Evolutionary conservation across 2,888 invertebrate species (phyloP).

Genomic region (Orgyia antiqua): DNA sequence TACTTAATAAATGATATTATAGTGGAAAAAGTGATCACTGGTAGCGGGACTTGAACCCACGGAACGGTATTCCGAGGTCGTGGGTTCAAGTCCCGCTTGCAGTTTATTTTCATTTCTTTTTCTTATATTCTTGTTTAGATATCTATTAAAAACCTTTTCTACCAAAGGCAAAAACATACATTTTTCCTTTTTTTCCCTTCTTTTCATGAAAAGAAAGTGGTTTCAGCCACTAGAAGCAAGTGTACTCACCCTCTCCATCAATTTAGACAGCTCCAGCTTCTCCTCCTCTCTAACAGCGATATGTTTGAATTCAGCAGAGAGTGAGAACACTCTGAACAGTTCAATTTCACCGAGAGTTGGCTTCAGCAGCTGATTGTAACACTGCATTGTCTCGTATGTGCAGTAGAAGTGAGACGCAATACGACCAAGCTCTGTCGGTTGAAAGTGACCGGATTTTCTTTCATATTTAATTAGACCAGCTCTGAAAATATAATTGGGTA

Average conservation of each 20-base stretch:
- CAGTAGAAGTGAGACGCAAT: constrained; percentile 99
- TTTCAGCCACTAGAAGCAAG: too few relatives aligned
- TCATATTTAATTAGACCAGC: constrained; percentile 98
- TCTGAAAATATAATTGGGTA: constrained; percentile 58
- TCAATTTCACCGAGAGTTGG: constrained; percentile 98
- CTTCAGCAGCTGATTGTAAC: constrained; percentile 97
- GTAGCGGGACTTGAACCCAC: too few relatives aligned
- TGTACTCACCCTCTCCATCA: constrained; percentile 84
- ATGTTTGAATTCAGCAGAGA: constrained; percentile 97
- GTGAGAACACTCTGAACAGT: constrained; percentile 97
- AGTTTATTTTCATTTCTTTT: too few relatives aligned
- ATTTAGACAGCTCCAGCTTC: constrained; percentile 95
- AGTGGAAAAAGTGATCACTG: too few relatives aligned
- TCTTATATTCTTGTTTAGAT: too few relatives aligned
- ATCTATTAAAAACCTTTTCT: too few relatives aligned
- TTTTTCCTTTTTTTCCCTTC: too few relatives aligned
- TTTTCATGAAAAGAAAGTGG: too few relatives aligned
- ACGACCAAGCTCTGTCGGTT: constrained; percentile 95
- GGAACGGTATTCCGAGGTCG: too few relatives aligned
- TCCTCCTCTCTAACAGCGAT: constrained; percentile 97
- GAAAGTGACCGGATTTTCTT: constrained; percentile 91
- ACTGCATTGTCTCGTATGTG: constrained; percentile 97
- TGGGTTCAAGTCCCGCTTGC: too few relatives aligned
- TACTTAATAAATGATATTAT: too few relatives aligned
- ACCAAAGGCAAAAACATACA: too few relatives aligned